Conservation (phyloP, 2,797 vertebrate species). For the Yasuhikotakia modesta region DNA sequence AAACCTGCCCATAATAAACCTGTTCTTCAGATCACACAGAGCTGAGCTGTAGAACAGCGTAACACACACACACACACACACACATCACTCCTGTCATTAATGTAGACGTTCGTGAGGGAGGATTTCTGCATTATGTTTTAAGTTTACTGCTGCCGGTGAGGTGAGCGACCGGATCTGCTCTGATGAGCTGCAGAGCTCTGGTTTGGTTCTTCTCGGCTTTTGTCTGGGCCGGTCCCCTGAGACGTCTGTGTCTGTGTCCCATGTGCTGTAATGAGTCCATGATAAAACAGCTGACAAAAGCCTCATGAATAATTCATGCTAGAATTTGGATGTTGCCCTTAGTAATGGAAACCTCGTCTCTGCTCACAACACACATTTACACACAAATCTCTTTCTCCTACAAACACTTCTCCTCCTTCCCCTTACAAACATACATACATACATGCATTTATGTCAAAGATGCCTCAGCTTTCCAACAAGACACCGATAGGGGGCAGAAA, state of each 20-base stretch:
- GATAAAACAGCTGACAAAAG: conserved; percentile 75
- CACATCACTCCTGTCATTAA: background rate
- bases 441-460: too few species aligned
- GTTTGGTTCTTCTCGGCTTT: conserved; percentile 65
- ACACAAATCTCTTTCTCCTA: too few species aligned
- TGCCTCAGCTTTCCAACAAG: too few species aligned
- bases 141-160: conserved; percentile 64
- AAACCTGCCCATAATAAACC: conserved; percentile 22
- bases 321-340: conserved; percentile 57
- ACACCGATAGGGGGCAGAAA: conserved; percentile 61
- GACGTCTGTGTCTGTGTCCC: conserved; percentile 66
- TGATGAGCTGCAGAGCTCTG: conserved; percentile 54
- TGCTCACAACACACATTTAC: conserved; percentile 44
- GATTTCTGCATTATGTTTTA: conserved; percentile 62
- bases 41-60: background rate
- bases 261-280: conserved; percentile 72
- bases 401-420: too few species aligned
- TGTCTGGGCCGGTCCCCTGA: conserved; percentile 73
- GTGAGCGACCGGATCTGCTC: conserved; percentile 64
- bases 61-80: background rate
- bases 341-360: conserved; percentile 74
- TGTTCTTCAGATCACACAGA: conserved; percentile 11
- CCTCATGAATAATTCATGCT: conserved; percentile 79
- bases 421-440: too few species aligned
- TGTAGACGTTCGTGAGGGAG: conserved; percentile 51